A percentile compares a stretch with the other conserved stretches of the same genome.
These are phyloP conservation scores for Porites lutea DNA, from an alignment of 64 coral and sea anemone genomes.

Conservation along the genomic window DNA sequence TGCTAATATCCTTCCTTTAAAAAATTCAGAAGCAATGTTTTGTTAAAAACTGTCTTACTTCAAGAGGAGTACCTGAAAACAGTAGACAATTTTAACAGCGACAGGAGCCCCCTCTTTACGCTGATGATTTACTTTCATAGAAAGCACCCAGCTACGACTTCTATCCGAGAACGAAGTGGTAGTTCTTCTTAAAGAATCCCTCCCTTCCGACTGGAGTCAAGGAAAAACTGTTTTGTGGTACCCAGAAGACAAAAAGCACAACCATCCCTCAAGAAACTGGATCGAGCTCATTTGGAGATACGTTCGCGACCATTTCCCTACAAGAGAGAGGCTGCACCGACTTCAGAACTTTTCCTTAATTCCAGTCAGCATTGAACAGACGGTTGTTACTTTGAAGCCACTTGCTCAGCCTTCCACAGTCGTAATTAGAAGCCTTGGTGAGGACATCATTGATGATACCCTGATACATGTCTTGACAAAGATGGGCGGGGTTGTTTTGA, in stretches of 20 bases:
- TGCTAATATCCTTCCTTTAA: too few species aligned
- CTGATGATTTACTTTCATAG: not conserved
- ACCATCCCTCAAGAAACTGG: conserved; percentile 59
- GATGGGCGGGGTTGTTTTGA: conserved; percentile 58
- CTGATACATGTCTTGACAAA: conserved; percentile 34
- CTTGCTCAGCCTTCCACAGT: conserved; percentile 69
- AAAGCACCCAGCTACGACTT: not conserved
- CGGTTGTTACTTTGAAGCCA: conserved; percentile 18
- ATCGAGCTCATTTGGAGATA: conserved; percentile 75
- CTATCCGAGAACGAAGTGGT: conserved; percentile 7
- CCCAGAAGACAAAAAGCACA: not conserved
- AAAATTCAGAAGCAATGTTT: too few species aligned
- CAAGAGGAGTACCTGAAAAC: too few species aligned
- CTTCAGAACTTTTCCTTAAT: conserved; percentile 63
- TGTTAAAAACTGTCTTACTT: too few species aligned
- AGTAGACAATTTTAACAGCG: not conserved
- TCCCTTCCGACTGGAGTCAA: conserved; percentile 42
- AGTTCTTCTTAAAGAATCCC: conserved; percentile 10
- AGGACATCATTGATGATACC: conserved; percentile 28
- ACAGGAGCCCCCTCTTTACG: conserved; percentile 20
- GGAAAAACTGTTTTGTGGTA: conserved; percentile 46
- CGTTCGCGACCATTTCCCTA: conserved; percentile 43
- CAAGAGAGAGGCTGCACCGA: conserved; percentile 1
- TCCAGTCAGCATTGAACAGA: conserved; percentile 26
- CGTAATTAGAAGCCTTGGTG: conserved; percentile 29